Percentiles rank a stretch among this genome's conserved stretches.
These are phyloP conservation scores for Eidolon helvum DNA, from an alignment of 2,113 vertebrate genomes.

Conservation along the genomic window DNA sequence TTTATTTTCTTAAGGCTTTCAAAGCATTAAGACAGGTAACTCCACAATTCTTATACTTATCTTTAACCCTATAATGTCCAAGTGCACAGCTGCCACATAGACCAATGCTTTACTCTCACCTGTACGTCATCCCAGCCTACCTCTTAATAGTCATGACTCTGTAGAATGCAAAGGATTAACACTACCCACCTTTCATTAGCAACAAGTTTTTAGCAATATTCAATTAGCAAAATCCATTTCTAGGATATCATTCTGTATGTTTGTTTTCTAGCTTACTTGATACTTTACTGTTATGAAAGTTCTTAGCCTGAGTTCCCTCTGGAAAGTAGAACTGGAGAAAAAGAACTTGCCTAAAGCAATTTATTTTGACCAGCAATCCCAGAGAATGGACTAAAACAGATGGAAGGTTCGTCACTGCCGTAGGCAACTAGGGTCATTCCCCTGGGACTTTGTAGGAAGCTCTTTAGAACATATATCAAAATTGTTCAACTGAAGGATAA, in stretches of 20 bases:
- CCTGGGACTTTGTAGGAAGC: neutral
- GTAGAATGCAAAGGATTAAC: neutral
- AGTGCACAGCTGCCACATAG: neutral
- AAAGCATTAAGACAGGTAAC: neutral
- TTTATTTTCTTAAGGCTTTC: neutral
- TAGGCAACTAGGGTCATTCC: neutral
- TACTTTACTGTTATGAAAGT: neutral
- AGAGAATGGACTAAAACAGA: neutral
- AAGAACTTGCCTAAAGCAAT: neutral
- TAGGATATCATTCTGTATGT: neutral
- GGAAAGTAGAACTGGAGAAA: neutral
- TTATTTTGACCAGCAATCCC: neutral
- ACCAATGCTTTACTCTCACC: fast-evolving
- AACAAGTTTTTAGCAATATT: neutral
- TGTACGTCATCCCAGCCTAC: fast-evolving
- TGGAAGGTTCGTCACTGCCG: neutral
- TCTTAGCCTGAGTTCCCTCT: neutral
- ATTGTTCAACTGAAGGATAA: neutral
- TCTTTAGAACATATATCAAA: neutral
- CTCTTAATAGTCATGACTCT: neutral
- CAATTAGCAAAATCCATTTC: neutral
- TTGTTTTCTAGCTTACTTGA: neutral
- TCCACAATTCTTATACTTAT: neutral
- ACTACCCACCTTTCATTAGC: neutral
- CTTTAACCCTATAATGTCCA: neutral